A percentile compares a stretch with the other conserved stretches of the same genome.
Evolutionary conservation across 2,113 vertebrate species (phyloP).

Genomic region (Nipponia nippon): DNA sequence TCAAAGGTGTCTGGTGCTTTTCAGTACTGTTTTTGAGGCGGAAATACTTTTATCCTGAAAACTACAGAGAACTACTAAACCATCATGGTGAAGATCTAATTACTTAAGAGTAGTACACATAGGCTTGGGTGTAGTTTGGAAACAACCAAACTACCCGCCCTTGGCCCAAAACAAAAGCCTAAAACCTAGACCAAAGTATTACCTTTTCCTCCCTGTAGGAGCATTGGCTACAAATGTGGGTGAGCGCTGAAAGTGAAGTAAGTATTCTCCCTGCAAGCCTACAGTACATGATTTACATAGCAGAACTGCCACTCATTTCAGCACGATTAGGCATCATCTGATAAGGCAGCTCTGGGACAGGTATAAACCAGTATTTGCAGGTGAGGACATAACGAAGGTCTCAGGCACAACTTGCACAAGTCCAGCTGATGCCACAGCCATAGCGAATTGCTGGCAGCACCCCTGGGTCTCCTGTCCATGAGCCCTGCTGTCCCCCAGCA

Average conservation of each 20-base stretch:
- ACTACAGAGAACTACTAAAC: not conserved
- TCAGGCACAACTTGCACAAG: not conserved
- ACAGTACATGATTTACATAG: not conserved
- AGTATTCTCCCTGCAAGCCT: not conserved
- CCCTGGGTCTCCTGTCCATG: not conserved
- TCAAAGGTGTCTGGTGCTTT: not conserved
- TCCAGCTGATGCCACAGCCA: not conserved
- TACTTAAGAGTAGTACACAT: not conserved
- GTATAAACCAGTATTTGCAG: slow-evolving; percentile 31
- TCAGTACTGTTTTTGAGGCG: not conserved
- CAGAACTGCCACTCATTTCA: slow-evolving; percentile 26
- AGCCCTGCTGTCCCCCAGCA: not conserved
- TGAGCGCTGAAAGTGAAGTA: not conserved
- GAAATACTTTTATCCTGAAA: not conserved
- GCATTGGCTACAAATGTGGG: not conserved
- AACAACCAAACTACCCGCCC: not conserved
- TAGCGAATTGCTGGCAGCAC: not conserved
- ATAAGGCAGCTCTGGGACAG: slow-evolving; percentile 26
- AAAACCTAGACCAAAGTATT: not conserved
- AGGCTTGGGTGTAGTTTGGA: not conserved
- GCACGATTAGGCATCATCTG: slow-evolving; percentile 4
- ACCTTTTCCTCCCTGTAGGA: not conserved
- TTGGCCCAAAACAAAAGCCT: not conserved
- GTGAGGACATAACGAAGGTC: slow-evolving; percentile 20
- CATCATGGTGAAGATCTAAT: not conserved